Percentiles rank a stretch among this genome's conserved stretches.
These are phyloP conservation scores for Neodontobutis hainanensis DNA, from an alignment of 2,113 vertebrate species.

Conservation along the genomic window DNA sequence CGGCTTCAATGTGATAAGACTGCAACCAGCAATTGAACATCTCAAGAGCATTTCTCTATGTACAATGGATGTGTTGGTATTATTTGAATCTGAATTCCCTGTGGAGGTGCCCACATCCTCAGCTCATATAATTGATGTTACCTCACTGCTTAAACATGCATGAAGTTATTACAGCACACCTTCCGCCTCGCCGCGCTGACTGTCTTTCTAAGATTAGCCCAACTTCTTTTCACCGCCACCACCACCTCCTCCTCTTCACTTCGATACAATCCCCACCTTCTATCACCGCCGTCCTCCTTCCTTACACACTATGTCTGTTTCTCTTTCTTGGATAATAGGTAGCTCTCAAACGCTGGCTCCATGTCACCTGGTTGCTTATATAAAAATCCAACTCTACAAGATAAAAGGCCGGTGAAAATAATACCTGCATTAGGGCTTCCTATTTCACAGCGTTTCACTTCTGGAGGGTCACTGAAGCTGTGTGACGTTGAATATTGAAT, in stretches of 20 bases:
- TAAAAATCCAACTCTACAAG: constrained; percentile 55
- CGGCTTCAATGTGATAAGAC: not conserved
- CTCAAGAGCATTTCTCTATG: not conserved
- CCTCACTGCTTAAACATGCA: constrained; percentile 62
- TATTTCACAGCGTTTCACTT: constrained; percentile 59
- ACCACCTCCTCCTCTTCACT: not conserved
- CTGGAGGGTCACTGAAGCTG: constrained; percentile 54
- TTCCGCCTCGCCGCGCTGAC: constrained; percentile 13
- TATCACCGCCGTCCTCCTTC: constrained; percentile 9
- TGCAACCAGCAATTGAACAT: not conserved
- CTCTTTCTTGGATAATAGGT: constrained; percentile 37
- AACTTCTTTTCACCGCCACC: constrained; percentile 7
- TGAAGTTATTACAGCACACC: constrained; percentile 61
- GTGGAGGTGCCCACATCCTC: constrained; percentile 22
- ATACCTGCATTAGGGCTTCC: constrained; percentile 60
- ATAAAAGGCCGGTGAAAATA: constrained; percentile 63
- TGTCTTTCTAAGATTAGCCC: constrained; percentile 29
- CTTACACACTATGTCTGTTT: constrained; percentile 10
- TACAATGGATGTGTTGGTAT: not conserved
- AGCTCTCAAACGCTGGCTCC: constrained; percentile 22
- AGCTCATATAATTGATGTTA: constrained; percentile 53
- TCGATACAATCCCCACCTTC: constrained; percentile 22
- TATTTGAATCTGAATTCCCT: not conserved
- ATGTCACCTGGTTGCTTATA: constrained; percentile 43
- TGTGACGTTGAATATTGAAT: constrained; percentile 62